These are phyloP conservation scores for Glomeris maerens DNA, from an alignment of 1,140 invertebrate species.

Conservation along the genomic window DNA sequence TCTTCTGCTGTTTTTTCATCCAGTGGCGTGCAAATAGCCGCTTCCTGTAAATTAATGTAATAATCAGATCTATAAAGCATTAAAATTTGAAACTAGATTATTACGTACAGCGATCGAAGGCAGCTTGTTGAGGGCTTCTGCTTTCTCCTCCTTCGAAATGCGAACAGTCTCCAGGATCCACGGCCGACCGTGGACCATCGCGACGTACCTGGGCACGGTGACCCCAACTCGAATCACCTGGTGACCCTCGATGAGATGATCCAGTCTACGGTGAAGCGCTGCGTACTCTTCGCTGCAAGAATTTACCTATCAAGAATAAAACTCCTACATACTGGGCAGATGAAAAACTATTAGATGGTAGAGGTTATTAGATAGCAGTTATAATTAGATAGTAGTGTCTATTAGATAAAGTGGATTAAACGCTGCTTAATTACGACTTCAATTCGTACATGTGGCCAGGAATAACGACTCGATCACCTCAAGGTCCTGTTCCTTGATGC, in stretches of 20 bases:
- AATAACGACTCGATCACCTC: too few relatives aligned
- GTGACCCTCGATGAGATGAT: neutral
- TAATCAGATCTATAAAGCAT: neutral
- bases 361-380: slow-evolving; percentile 4
- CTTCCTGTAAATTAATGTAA: neutral
- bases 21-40: too few relatives aligned
- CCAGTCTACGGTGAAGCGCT: slow-evolving; percentile 1
- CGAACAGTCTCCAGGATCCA: neutral
- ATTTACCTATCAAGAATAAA: slow-evolving; percentile 6
- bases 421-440: too few relatives aligned
- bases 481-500: too few relatives aligned
- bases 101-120: neutral
- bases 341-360: too few relatives aligned
- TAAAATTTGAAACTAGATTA: neutral
- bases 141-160: neutral
- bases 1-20: neutral
- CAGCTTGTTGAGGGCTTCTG: neutral
- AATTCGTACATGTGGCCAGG: too few relatives aligned
- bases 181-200: neutral
- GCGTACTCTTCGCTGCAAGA: neutral
- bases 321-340: neutral
- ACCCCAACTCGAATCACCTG: slow-evolving; percentile 15
- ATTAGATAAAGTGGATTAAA: too few relatives aligned
- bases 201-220: slow-evolving; percentile 8
- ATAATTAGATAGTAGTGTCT: neutral